Conservation (phyloP, 2,797 vertebrate species). For the Lacerta bilineata region DNA sequence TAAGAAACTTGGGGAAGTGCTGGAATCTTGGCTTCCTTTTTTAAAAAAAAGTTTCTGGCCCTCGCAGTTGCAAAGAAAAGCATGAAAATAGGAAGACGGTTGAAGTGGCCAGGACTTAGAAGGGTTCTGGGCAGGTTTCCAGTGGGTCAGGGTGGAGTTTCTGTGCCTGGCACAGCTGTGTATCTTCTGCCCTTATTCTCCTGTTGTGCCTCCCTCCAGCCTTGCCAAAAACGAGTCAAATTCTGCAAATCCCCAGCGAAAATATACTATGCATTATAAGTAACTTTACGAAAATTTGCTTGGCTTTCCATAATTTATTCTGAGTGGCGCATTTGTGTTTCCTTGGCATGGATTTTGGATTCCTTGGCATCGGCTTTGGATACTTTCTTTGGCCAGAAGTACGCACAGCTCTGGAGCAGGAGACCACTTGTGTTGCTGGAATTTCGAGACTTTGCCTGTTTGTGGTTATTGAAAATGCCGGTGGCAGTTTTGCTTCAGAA, state of each 20-base stretch:
- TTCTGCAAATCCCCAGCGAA: not conserved
- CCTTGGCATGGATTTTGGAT: conserved; percentile 25
- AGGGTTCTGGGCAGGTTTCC: not conserved
- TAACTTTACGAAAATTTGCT: not conserved
- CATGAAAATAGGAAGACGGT: not conserved
- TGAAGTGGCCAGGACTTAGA: not conserved
- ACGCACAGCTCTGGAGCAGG: conserved; percentile 5
- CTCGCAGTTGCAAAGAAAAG: not conserved
- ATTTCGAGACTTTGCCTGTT: conserved; percentile 14
- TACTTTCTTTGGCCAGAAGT: conserved; percentile 13
- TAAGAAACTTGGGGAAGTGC: not conserved
- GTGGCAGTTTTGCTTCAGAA: conserved; percentile 20
- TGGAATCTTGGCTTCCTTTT: not conserved
- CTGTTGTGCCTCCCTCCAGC: not conserved
- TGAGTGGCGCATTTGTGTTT: conserved; percentile 8
- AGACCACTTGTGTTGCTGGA: not conserved
- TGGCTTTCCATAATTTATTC: conserved; percentile 18
- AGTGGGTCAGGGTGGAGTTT: not conserved
- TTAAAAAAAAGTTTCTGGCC: not conserved
- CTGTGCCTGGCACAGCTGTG: not conserved
- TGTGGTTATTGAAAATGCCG: conserved; percentile 18
- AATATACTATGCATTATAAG: not conserved
- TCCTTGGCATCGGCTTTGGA: conserved; percentile 14
- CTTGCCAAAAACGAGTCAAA: conserved; percentile 9
- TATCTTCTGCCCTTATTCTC: not conserved